Evolutionary conservation across 2,888 invertebrate genomes (phyloP), one percentile per base, ranked within the genome.

Genomic region (Drosophila pseudotakahashii): DNA sequence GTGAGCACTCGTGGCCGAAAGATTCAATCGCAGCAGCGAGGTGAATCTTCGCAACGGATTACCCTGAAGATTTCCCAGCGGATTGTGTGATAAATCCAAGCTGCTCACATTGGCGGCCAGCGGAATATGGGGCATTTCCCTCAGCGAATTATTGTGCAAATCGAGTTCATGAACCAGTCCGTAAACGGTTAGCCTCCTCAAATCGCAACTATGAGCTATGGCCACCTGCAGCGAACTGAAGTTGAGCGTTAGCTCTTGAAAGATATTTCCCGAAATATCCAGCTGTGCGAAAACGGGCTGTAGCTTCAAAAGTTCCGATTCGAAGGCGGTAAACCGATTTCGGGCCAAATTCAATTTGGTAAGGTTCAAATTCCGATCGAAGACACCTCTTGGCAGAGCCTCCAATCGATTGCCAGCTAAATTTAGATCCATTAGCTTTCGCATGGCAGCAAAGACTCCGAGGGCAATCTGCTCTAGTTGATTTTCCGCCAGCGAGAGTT

Each of bases 111-210:
- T 91, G 16, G 73, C 78, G 2, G 91, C 89, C 64, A 85, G 81
- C 6, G 90, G 86, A 41, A 91, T 88, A 45, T 90, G 89, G 10
- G 91, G 91, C 55, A 91, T 51, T 45, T 91, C 91, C 39, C 90
- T 75, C 16, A 91, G 50, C 7, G 91, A 91, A 67, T 91, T 91
- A 51, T 91, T 91, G 7, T 89, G 90, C 71, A 91, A 58, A 50
- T 91, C 91, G 26, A 91, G 53, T 32, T 91, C 90, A 16, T 73
- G 77, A 7, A 91, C 73, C 26, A 81, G 69, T 2, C 90, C 91
- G 39, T 85, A 88, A 0, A 91, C 77, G 5, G 90, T 91, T 34
- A 91, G 60, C 6, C 89, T 86, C 13, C 89, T 82, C 76, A 91
- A 63, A 60, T 91, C 91, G 64, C 91, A 91, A 58, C 91, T 78